Evolutionary conservation across 2,888 invertebrate species (phyloP).

Genomic region (Hylaea fasciaria): DNA sequence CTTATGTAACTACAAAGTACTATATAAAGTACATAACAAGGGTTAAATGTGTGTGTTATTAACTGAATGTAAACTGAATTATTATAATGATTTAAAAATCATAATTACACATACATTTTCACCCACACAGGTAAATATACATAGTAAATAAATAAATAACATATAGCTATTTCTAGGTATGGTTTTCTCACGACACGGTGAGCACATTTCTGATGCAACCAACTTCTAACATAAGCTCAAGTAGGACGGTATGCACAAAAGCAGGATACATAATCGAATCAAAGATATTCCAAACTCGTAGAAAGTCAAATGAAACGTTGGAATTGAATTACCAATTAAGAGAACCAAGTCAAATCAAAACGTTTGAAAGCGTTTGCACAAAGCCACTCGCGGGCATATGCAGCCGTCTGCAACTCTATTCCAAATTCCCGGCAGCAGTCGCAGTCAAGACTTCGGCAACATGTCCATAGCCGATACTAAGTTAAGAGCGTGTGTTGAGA

Average conservation of each 20-base stretch:
- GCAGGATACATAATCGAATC: constrained; percentile 2
- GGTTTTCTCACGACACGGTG: too few species aligned
- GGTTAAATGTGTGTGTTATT: neutral
- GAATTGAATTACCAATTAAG: constrained; percentile 43
- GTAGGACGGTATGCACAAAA: constrained; percentile 5
- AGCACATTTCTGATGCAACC: neutral
- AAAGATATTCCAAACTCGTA: constrained; percentile 27
- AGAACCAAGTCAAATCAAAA: constrained; percentile 42
- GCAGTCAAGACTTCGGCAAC: constrained; percentile 57
- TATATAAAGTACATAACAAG: too few species aligned
- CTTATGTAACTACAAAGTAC: neutral
- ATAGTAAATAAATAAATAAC: too few species aligned
- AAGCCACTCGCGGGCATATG: constrained; percentile 50
- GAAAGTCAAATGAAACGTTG: constrained; percentile 36
- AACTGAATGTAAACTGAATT: neutral
- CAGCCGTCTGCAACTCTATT: constrained; percentile 54
- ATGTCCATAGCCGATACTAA: constrained; percentile 68
- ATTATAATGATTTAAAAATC: neutral
- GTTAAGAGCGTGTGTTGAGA: constrained; percentile 71
- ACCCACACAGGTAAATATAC: too few species aligned
- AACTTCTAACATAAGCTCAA: constrained; percentile 2
- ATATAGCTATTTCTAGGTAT: too few species aligned
- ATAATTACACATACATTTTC: too few species aligned
- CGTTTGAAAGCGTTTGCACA: constrained; percentile 47
- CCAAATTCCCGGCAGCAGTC: constrained; percentile 53